A percentile compares a stretch with the other conserved stretches of the same genome.
phyloP scores from a whole-genome alignment of 2,888 invertebrate species.

The Elegia similella region DNA sequence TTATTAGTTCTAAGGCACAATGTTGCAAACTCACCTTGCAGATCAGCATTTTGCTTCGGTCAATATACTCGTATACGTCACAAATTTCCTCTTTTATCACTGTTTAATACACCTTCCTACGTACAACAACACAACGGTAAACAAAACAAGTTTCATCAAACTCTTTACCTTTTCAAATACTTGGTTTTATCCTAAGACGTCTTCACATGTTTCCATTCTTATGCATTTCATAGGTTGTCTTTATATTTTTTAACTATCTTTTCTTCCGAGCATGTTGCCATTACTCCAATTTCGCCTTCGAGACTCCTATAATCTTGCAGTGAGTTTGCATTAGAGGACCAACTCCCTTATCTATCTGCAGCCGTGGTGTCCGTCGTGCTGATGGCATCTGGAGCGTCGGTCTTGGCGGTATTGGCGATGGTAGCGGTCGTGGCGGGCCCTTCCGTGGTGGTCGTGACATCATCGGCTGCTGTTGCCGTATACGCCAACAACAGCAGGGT shows the following conservation, averaged over 20 bases:
- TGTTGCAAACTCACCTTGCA: background rate
- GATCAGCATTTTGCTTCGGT: background rate
- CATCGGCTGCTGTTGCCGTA: background rate
- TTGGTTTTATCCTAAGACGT: no score
- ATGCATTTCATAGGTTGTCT: no score
- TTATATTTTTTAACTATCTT: no score
- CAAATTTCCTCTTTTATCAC: no score
- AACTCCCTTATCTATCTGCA: background rate
- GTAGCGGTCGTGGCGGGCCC: background rate
- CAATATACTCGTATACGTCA: no score
- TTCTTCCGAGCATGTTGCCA: no score
- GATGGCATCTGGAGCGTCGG: background rate
- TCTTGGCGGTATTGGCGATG: background rate
- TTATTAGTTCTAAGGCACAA: constrained; percentile 1
- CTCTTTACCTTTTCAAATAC: no score
- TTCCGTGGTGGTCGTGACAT: constrained; percentile 5
- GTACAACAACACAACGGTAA: no score
- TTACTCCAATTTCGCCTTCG: no score
- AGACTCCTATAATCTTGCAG: background rate
- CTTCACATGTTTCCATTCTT: no score
- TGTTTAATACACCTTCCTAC: no score
- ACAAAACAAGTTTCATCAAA: no score
- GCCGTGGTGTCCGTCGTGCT: background rate
- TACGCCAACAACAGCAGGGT: background rate
- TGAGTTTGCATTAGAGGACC: background rate